phyloP scores from a whole-genome alignment of 2,888 invertebrate genomes.

The Catocala nupta region DNA sequence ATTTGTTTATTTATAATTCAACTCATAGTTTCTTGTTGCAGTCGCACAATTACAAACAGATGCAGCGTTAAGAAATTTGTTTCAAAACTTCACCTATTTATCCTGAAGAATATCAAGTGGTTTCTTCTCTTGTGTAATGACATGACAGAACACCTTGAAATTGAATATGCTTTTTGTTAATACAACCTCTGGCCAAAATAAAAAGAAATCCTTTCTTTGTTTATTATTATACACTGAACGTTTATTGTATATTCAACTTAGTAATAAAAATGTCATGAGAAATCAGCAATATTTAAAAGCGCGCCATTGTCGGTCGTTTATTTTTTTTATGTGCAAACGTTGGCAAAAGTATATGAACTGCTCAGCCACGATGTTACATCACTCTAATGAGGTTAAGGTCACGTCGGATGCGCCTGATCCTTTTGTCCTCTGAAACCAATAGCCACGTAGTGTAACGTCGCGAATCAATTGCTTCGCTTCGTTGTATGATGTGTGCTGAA shows the following conservation, averaged over 20 bases:
- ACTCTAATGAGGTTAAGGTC: constrained; percentile 65
- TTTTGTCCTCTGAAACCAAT: constrained; percentile 54
- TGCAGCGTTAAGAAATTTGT: not conserved
- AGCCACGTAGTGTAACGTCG: constrained; percentile 40
- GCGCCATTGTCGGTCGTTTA: not conserved
- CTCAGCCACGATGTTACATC: constrained; percentile 54
- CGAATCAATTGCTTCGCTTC: constrained; percentile 59
- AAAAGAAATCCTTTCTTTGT: too few species aligned
- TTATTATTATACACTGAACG: too few species aligned
- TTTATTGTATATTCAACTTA: not conserved
- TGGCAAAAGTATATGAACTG: constrained; percentile 22
- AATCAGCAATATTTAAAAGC: not conserved
- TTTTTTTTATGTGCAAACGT: constrained; percentile 14
- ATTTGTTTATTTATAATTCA: constrained; percentile 2
- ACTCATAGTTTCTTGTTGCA: not conserved
- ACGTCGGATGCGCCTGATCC: constrained; percentile 54
- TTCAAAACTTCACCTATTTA: not conserved
- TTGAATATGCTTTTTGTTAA: too few species aligned
- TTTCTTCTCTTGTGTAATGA: too few species aligned
- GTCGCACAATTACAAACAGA: not conserved
- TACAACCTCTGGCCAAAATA: too few species aligned
- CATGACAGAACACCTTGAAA: too few species aligned
- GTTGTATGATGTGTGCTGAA: constrained; percentile 53
- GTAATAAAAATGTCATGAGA: not conserved
- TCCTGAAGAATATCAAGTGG: not conserved